phyloP scores from a whole-genome alignment of 2,888 invertebrate genomes.

The Platynereis dumerilii region DNA sequence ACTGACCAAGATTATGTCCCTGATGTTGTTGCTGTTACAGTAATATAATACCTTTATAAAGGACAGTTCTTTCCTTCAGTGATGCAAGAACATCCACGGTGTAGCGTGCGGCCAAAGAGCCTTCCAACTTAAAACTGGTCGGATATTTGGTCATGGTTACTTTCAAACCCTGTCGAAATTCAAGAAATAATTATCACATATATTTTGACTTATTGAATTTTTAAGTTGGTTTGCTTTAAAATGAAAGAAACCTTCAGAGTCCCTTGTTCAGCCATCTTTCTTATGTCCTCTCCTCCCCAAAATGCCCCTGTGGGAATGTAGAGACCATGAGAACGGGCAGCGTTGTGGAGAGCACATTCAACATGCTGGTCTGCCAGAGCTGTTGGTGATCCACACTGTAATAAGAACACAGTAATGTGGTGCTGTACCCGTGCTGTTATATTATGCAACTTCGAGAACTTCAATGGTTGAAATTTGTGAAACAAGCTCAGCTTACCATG shows the following conservation, averaged over 20 bases:
- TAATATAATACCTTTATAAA: slow-evolving; percentile 65
- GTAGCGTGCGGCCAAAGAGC: slow-evolving; percentile 63
- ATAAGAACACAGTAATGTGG: too few relatives aligned
- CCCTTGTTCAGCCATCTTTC: slow-evolving; percentile 67
- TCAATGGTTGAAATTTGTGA: too few relatives aligned
- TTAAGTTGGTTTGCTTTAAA: too few relatives aligned
- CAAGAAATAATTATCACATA: not conserved
- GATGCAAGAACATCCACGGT: slow-evolving; percentile 43
- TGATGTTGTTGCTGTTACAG: not conserved
- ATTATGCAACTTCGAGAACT: not conserved
- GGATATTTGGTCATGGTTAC: slow-evolving; percentile 69
- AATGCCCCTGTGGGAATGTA: slow-evolving; percentile 68
- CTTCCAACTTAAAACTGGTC: slow-evolving; percentile 64
- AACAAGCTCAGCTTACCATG: slow-evolving; percentile 56
- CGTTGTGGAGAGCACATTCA: slow-evolving; percentile 56
- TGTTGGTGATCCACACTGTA: slow-evolving; percentile 68
- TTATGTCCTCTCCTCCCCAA: slow-evolving; percentile 69
- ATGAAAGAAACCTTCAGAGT: slow-evolving; percentile 66
- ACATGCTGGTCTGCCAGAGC: slow-evolving; percentile 64
- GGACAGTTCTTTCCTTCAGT: slow-evolving; percentile 46
- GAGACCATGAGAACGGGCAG: slow-evolving; percentile 59
- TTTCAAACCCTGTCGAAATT: slow-evolving; percentile 59
- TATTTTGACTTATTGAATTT: not conserved
- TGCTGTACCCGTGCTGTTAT: too few relatives aligned
- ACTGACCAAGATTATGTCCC: slow-evolving; percentile 1